phyloP scores from a whole-genome alignment of 2,888 invertebrate genomes.

The Philereme vetulata region DNA sequence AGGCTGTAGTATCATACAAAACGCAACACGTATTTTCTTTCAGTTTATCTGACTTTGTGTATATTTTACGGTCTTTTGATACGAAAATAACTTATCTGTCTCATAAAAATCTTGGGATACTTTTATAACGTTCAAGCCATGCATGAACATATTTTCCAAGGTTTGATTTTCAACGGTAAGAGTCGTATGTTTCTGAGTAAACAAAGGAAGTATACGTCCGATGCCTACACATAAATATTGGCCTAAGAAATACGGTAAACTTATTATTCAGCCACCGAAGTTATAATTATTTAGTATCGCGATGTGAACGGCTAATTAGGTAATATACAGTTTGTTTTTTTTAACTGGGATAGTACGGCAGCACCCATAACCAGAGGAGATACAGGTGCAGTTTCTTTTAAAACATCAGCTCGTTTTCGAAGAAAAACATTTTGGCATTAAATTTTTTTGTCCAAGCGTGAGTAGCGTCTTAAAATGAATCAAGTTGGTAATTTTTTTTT shows the following conservation, averaged over 20 bases:
- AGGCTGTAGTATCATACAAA: constrained; percentile 26
- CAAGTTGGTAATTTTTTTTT: no score
- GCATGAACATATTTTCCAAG: constrained; percentile 27
- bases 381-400: no score
- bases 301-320: constrained; percentile 3
- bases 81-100: constrained; percentile 38
- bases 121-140: constrained; percentile 26
- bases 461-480: no score
- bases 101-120: constrained; percentile 34
- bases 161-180: constrained; percentile 20
- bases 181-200: constrained; percentile 11
- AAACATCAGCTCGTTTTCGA: no score
- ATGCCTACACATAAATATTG: constrained; percentile 9
- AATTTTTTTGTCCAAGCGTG: no score
- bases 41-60: constrained; percentile 36
- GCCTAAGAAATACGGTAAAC: constrained; percentile 3
- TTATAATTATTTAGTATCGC: constrained; percentile 16
- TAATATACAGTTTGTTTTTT: no score
- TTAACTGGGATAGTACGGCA: no score
- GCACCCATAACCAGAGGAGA: no score
- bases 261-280: constrained; percentile 15
- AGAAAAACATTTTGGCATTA: no score
- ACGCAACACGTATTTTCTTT: constrained; percentile 38
- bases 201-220: constrained; percentile 12
- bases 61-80: constrained; percentile 29